Conservation (phyloP, 2,888 invertebrate species). For the Hetaerina titia region DNA sequence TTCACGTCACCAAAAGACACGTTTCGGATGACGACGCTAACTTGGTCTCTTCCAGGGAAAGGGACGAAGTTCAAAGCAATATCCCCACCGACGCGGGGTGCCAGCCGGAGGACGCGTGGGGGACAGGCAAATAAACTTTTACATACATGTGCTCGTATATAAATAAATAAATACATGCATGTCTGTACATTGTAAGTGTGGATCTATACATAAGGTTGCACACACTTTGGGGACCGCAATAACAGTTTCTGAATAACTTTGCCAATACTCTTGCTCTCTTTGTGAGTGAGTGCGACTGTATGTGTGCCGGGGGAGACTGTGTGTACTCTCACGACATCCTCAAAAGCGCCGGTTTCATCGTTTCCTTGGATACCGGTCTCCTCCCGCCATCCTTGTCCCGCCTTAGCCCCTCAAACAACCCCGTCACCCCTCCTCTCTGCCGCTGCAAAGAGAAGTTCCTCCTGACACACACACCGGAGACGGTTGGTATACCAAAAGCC, state of each 20-base stretch:
- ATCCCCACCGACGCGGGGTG: background rate
- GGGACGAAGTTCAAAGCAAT: slow-evolving; percentile 9
- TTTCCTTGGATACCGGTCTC: slow-evolving; percentile 40
- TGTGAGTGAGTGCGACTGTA: background rate
- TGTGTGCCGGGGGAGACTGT: background rate
- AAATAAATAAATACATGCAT: no score
- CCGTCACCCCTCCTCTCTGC: background rate
- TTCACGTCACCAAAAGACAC: background rate
- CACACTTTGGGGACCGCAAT: slow-evolving; percentile 29
- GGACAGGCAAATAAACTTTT: background rate
- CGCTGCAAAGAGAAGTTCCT: background rate
- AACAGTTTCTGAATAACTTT: slow-evolving; percentile 42
- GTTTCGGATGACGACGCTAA: slow-evolving; percentile 3
- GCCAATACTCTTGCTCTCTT: slow-evolving; percentile 49
- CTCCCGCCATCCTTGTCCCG: background rate
- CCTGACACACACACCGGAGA: slow-evolving; percentile 40
- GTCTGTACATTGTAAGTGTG: background rate
- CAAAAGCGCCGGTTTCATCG: slow-evolving; percentile 22
- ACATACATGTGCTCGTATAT: background rate
- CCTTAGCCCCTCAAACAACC: background rate
- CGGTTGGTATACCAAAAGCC: slow-evolving; percentile 8
- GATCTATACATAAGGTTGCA: background rate
- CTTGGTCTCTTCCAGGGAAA: slow-evolving; percentile 2
- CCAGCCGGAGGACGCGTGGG: background rate
- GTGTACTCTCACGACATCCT: background rate